Percentiles rank a stretch among this genome's conserved stretches.
phyloP scores from a whole-genome alignment of 2,888 invertebrate genomes.

The Noctua comes region DNA sequence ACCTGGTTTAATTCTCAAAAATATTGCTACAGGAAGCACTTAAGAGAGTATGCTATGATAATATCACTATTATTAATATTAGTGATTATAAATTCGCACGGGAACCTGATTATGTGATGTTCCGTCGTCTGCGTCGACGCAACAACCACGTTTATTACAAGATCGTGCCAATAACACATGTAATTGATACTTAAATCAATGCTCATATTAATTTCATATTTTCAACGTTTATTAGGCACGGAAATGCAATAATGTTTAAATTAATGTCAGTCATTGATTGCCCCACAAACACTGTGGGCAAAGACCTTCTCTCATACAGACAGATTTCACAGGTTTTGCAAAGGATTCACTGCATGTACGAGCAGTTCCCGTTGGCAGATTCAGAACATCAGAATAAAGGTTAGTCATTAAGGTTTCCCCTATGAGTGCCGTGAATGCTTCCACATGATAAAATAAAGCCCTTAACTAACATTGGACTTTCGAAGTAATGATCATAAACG shows the following conservation, averaged over 20 bases:
- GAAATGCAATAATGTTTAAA: constrained; percentile 19
- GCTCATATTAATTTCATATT: constrained; percentile 19
- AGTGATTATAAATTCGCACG: constrained; percentile 17
- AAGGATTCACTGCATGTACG: not conserved
- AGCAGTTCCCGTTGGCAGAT: not conserved
- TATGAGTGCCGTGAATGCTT: not conserved
- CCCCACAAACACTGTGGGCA: not conserved
- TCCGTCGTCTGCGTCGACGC: not conserved
- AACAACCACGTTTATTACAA: constrained; percentile 9
- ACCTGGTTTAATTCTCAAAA: not conserved
- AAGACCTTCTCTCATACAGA: too few species aligned
- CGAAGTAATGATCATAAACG: not conserved
- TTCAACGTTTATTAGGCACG: constrained; percentile 16
- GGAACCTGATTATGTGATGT: constrained; percentile 31
- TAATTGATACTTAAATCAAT: constrained; percentile 25
- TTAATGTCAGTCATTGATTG: not conserved
- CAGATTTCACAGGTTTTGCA: not conserved
- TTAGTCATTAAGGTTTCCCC: not conserved
- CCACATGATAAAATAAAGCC: not conserved
- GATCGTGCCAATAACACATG: constrained; percentile 24
- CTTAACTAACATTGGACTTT: not conserved
- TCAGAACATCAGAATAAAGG: not conserved
- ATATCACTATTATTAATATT: constrained; percentile 1
- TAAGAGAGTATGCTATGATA: not conserved
- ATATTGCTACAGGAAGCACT: constrained; percentile 25